Base-by-base conservation (phyloP, 2,888 invertebrate species). In the Drosophila austrosaltans region DNA sequence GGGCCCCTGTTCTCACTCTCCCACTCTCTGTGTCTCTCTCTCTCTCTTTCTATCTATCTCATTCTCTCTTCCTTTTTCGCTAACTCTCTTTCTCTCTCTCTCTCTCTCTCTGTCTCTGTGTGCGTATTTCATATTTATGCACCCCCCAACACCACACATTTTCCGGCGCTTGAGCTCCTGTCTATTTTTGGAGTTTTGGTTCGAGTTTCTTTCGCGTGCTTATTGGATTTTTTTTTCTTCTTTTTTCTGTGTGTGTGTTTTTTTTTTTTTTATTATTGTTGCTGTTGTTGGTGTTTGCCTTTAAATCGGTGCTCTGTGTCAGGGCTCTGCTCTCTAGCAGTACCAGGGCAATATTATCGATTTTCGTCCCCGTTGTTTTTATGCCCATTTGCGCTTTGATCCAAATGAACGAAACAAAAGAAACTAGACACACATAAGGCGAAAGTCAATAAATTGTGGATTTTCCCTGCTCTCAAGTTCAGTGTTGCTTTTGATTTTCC, bases 171-270 rank as follows among this genome's bases (percentile, higher is more conserved):
- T 81, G 66, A 28, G 73, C 73, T 63, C 62, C 53, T 69, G 77
- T 83, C 87, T 87, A 83, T 83, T 87, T 87, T 69, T 68, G 83
- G 80, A 83, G 82, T 79, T 48, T 48, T 84, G 79, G 69, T 75
- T 81, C 59, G 72, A 76, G 76, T 69, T 30, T 65, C 69, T 66
- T 66, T 85, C 68, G 86, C 81, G 78, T 82, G 74, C 67, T 80
- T 76, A 86, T 83, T 87, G 82, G 82, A 72, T 77, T 79, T 83
- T 69, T 42, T 67, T 20, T 54, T 56, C 64, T 62, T 62, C 62
- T 66, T 56, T 53, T 2, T 42, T 57, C 16, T 16, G 16, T 16
- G 16, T 16, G 16, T 16, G 16, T 16, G 16, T 16, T 16, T 16
- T 67, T 20, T 54, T 56, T 66, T 62, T 62, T 64, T 66, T 56